phyloP scores from a whole-genome alignment of 1,140 invertebrate genomes.

The Scaptomyza montana region DNA sequence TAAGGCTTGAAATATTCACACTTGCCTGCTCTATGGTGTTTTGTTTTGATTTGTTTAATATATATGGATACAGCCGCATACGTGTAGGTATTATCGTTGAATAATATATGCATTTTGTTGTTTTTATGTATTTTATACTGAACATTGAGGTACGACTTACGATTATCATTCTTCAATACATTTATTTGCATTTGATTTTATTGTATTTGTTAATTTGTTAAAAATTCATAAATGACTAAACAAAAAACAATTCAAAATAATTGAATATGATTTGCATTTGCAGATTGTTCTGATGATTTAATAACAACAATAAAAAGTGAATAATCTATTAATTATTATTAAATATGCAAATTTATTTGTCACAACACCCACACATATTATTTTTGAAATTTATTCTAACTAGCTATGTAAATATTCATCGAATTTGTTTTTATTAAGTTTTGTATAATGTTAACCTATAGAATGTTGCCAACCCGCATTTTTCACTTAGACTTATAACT shows the following conservation, averaged over 20 bases:
- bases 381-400: constrained; percentile 45
- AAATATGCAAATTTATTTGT: constrained; percentile 74
- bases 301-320: neutral
- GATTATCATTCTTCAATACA: constrained; percentile 77
- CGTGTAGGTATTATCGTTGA: constrained; percentile 24
- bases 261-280: constrained; percentile 39
- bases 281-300: constrained; percentile 35
- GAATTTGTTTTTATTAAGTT: constrained; percentile 54
- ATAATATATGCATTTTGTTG: constrained; percentile 38
- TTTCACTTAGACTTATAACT: constrained; percentile 45
- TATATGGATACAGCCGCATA: constrained; percentile 5
- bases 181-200: constrained; percentile 59
- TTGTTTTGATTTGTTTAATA: constrained; percentile 2
- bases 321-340: constrained; percentile 27
- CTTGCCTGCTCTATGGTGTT: constrained; percentile 1
- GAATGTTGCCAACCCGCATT: constrained; percentile 69
- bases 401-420: constrained; percentile 62
- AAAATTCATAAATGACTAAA: neutral
- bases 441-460: constrained; percentile 76
- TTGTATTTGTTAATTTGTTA: constrained; percentile 55
- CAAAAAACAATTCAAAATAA: no score
- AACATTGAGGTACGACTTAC: constrained; percentile 82
- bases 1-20: neutral
- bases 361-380: constrained; percentile 66
- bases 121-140: constrained; percentile 63